Percentiles rank a stretch among this genome's conserved stretches.
phyloP scores from a whole-genome alignment of 2,113 vertebrate genomes.

The Anguilla rostrata region DNA sequence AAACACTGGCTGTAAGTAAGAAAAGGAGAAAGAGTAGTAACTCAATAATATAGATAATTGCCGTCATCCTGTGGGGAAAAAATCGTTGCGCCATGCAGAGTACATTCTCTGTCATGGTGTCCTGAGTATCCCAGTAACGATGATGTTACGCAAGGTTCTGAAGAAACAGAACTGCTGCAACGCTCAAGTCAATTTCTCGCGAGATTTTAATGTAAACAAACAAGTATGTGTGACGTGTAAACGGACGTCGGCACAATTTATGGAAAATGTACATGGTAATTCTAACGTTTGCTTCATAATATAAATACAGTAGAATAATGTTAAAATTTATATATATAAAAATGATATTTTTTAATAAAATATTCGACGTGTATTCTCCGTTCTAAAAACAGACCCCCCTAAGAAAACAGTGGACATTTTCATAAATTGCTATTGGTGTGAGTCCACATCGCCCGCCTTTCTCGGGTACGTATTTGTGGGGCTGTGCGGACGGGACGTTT shows the following conservation, averaged over 20 bases:
- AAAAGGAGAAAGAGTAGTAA: too few species aligned
- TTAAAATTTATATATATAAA: background rate
- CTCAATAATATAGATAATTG: too few species aligned
- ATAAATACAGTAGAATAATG: background rate
- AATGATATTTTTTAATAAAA: background rate
- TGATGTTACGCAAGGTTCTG: background rate
- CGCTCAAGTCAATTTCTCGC: background rate
- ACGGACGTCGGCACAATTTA: background rate
- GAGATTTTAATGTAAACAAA: conserved; percentile 2
- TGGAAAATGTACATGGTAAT: background rate
- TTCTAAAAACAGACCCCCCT: background rate
- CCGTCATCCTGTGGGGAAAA: too few species aligned
- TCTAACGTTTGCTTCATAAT: background rate
- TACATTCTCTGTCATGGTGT: too few species aligned
- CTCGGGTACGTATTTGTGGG: background rate
- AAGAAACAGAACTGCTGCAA: background rate
- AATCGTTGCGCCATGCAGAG: too few species aligned
- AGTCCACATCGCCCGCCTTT: background rate
- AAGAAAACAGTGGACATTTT: background rate
- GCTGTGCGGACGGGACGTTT: background rate
- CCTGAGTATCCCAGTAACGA: too few species aligned
- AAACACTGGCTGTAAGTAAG: too few species aligned
- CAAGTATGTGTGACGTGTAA: background rate
- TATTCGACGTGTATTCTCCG: background rate
- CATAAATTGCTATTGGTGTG: conserved; percentile 2